Evolutionary conservation across 2,888 invertebrate genomes (phyloP), one percentile per base, ranked within the genome.

Genomic region (Monochamus alternatus): DNA sequence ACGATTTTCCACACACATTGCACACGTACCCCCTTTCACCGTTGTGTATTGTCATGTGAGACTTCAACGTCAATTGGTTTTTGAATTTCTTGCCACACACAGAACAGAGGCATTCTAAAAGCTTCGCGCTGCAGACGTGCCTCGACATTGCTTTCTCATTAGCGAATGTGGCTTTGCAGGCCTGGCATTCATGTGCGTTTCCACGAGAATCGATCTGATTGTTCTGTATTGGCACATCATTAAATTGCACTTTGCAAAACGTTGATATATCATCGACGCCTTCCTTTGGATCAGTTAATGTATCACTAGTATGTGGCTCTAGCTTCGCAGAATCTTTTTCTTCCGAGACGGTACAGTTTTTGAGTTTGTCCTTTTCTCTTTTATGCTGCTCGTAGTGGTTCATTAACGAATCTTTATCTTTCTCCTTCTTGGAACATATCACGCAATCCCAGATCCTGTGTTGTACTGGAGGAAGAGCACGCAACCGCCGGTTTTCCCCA

Each of bases 1-100:
- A 86, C 47, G 81, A 77, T 72, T 86, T 86, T 14, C 74, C 78
- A 67, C 86, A 86, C n/a, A 81, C 81, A 0, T 75, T 75, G 68
- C 85, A 85, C 22, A 76, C 71, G 59, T 81, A 85, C n/a, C 84
- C 84, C 71, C 83, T 85, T 14, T 78, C 77, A 1, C 84, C 85
- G 3, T 82, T 84, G 68, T 85, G 86, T 0, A 81, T 80, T 10
- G 31, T 60, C 31, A 67, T 62, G 12, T 64, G 64, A 5, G 22
- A 4, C 7, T 1, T 44, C 22, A 64, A 30, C n/a, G 14, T 47
- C 10, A 8, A 3, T 1, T 8, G 44, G n/a, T 64, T 14, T 64
- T 22, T 44, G 43, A 64, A 64, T 9, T n/a, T 44, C 32, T 64
- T 64, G 14, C 64, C 64, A 14, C 64, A 64, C 8, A 64, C 44